Evolutionary conservation across 2,888 invertebrate genomes (phyloP).

Genomic region (Tetragnatha montana): DNA sequence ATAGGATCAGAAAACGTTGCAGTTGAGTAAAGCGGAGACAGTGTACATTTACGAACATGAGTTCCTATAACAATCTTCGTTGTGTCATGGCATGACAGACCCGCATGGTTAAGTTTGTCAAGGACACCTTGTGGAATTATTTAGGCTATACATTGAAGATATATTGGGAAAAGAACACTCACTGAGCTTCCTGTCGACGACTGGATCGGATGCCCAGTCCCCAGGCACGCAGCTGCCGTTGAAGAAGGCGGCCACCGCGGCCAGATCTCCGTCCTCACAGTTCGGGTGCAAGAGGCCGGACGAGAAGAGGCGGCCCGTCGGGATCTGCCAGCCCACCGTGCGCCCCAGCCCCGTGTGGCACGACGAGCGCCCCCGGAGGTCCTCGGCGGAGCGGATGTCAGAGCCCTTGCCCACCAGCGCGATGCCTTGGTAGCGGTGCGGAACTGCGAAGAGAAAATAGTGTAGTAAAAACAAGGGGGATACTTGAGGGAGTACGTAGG

Average conservation of each 20-base stretch:
- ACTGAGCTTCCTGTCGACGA: slow-evolving; percentile 85
- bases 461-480: not conserved
- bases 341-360: slow-evolving; percentile 92
- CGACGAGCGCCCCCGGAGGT: slow-evolving; percentile 85
- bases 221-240: slow-evolving; percentile 90
- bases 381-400: slow-evolving; percentile 82
- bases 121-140: no score
- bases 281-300: slow-evolving; percentile 82
- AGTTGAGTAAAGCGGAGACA: no score
- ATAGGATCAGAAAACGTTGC: no score
- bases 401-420: slow-evolving; percentile 85
- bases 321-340: slow-evolving; percentile 91
- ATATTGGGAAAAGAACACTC: slow-evolving; percentile 76
- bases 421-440: slow-evolving; percentile 88
- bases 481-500: no score
- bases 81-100: no score
- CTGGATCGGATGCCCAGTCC: slow-evolving; percentile 85
- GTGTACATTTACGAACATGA: no score
- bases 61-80: no score
- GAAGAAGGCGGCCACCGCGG: slow-evolving; percentile 87
- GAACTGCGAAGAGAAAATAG: slow-evolving; percentile 75
- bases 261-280: slow-evolving; percentile 87
- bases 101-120: no score
- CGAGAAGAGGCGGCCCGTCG: slow-evolving; percentile 85
- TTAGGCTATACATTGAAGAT: not conserved